Conservation (phyloP, 64 coral and sea anemone genomes). For the Catalaphyllia jardinei region DNA sequence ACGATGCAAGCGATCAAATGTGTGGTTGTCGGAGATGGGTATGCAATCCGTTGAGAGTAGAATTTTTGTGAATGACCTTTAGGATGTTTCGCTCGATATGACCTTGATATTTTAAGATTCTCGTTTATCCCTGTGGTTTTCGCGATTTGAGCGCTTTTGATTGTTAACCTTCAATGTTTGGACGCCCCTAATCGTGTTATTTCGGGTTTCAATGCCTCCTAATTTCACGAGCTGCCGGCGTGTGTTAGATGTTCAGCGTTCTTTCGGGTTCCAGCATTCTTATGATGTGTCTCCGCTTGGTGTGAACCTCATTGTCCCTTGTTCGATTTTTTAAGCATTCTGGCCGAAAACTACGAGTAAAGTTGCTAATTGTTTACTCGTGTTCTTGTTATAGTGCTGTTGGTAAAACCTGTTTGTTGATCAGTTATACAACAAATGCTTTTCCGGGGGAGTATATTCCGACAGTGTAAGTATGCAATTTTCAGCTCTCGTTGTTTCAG, state of each 20-base stretch:
- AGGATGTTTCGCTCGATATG: background rate
- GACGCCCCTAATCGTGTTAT: slow-evolving; percentile 26
- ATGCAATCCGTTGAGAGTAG: background rate
- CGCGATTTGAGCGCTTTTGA: background rate
- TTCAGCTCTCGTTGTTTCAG: slow-evolving; percentile 17
- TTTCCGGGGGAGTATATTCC: slow-evolving; percentile 99
- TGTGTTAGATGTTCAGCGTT: background rate
- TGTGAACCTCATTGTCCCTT: background rate
- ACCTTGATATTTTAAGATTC: background rate
- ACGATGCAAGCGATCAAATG: slow-evolving; percentile 95
- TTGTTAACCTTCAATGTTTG: background rate
- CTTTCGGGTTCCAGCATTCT: background rate
- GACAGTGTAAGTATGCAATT: slow-evolving; percentile 82
- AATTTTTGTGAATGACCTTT: background rate
- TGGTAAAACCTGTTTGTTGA: slow-evolving; percentile 93
- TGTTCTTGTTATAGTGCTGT: slow-evolving; percentile 77
- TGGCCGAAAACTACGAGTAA: background rate
- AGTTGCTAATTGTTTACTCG: slow-evolving; percentile 43
- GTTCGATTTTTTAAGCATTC: background rate
- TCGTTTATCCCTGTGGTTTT: background rate
- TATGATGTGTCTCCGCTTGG: background rate
- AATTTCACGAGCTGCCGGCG: background rate
- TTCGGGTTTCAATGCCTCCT: slow-evolving; percentile 16
- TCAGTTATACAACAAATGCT: slow-evolving; percentile 90
- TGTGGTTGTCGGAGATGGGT: slow-evolving; percentile 96